Conservation (phyloP, 2,888 invertebrate species). For the Dolichopus griseipennis region DNA sequence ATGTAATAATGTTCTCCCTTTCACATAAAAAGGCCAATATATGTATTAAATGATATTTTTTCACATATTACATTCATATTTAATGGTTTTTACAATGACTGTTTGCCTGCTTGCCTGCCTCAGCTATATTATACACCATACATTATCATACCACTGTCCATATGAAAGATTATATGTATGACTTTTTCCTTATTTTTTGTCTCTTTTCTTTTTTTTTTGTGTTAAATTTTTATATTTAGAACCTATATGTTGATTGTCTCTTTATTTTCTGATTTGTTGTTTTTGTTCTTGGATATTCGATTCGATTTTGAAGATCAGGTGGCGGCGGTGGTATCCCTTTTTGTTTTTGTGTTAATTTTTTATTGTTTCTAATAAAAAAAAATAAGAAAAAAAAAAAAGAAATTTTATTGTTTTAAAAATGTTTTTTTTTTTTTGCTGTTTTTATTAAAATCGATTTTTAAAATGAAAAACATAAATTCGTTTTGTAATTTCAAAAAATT, state of each 20-base stretch:
- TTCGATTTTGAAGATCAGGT: not conserved
- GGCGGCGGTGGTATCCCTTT: not conserved
- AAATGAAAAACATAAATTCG: no score
- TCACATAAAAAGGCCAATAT: not conserved
- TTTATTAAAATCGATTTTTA: no score
- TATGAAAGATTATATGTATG: not conserved
- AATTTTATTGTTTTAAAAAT: not conserved
- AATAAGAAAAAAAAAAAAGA: not conserved
- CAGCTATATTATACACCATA: no score
- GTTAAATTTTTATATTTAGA: not conserved
- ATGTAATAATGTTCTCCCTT: not conserved
- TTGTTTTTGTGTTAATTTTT: not conserved
- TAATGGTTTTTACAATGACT: not conserved
- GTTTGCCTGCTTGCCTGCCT: not conserved
- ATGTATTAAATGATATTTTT: not conserved
- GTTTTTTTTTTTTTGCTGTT: not conserved
- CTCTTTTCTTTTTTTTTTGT: not conserved
- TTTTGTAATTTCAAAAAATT: no score
- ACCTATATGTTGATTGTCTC: no score
- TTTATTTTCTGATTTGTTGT: no score
- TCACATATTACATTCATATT: not conserved
- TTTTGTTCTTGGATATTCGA: no score
- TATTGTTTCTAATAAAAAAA: not conserved
- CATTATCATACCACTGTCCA: not conserved
- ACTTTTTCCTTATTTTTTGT: not conserved